A percentile compares a stretch with the other conserved stretches of the same genome.
Evolutionary conservation across 2,888 invertebrate species (phyloP).

Genomic region (Orthonevra nobilis): DNA sequence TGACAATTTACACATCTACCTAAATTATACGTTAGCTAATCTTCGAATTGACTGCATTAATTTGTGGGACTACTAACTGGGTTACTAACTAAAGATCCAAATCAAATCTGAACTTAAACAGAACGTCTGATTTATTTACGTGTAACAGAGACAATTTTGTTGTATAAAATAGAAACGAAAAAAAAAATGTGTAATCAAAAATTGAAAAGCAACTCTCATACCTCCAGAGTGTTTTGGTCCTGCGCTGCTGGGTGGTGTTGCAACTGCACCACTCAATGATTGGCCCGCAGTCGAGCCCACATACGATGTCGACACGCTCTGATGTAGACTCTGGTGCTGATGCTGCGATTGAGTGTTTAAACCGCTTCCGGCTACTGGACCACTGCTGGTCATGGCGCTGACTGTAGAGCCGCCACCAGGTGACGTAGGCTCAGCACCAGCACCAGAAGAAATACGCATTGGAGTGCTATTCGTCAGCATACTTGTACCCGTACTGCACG

Average conservation of each 20-base stretch:
- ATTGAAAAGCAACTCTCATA: no score
- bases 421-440: constrained; percentile 72
- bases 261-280: constrained; percentile 71
- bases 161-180: no score
- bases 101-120: not conserved
- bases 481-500: no score
- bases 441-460: constrained; percentile 77
- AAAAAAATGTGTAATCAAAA: no score
- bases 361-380: constrained; percentile 73
- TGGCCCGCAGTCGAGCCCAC: constrained; percentile 75
- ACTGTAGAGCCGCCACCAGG: constrained; percentile 62
- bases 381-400: constrained; percentile 65
- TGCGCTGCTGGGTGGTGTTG: constrained; percentile 78
- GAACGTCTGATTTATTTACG: not conserved
- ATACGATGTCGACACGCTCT: constrained; percentile 71
- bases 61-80: constrained; percentile 8
- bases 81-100: not conserved
- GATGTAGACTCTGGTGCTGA: constrained; percentile 68
- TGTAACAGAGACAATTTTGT: constrained; percentile 3
- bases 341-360: constrained; percentile 69
- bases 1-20: constrained; percentile 15
- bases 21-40: not conserved
- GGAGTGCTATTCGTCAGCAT: constrained; percentile 75
- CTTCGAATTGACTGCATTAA: constrained; percentile 16
- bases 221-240: constrained; percentile 72